Conservation (phyloP, 1,140 invertebrate species). For the Colletes latitarsis region DNA sequence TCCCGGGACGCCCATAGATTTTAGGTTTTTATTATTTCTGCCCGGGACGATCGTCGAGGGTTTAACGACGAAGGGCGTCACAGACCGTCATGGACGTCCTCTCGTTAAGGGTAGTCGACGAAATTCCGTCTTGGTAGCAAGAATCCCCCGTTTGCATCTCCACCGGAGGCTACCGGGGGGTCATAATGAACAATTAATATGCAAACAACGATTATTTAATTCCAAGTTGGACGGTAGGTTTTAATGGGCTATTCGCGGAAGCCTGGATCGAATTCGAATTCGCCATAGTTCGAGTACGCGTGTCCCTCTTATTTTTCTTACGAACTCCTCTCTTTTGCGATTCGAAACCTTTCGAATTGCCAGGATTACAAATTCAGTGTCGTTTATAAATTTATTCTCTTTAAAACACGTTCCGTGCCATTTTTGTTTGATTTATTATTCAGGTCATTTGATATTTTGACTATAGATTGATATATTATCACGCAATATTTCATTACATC, state of each 20-base stretch:
- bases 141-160: constrained; percentile 28
- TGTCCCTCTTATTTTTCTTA: not conserved
- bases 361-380: not conserved
- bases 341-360: not conserved
- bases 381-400: too few relatives aligned
- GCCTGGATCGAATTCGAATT: constrained; percentile 23
- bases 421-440: too few relatives aligned
- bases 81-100: constrained; percentile 40
- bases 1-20: constrained; percentile 49
- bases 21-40: not conserved
- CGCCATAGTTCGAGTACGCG: not conserved
- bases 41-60: not conserved
- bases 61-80: constrained; percentile 12
- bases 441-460: too few relatives aligned
- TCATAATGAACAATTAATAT: constrained; percentile 80
- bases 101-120: constrained; percentile 19
- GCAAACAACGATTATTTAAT: constrained; percentile 80
- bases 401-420: too few relatives aligned
- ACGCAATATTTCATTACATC: too few relatives aligned
- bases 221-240: constrained; percentile 72
- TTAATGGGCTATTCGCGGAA: constrained; percentile 68
- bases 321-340: not conserved
- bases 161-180: constrained; percentile 47
- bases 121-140: constrained; percentile 50
- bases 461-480: too few relatives aligned